Evolutionary conservation across 2,113 vertebrate genomes (phyloP).

Genomic region (Odontophorus gujanensis): DNA sequence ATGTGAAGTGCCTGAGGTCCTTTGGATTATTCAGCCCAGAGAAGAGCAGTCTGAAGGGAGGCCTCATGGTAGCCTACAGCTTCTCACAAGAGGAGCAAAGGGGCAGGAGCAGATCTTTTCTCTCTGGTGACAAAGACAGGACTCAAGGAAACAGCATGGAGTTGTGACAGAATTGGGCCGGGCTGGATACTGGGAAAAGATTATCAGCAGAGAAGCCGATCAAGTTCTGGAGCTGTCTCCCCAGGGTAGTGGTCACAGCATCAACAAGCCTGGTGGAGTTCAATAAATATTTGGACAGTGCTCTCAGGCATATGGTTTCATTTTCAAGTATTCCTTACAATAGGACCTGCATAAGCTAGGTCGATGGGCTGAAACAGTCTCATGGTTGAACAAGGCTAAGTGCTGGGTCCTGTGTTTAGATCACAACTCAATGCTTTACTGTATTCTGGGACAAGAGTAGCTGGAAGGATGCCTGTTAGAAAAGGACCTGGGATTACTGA

Average conservation of each 20-base stretch:
- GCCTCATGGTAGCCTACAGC: not conserved
- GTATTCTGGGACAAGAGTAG: too few relatives aligned
- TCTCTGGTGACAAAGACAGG: not conserved
- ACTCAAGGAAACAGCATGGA: not conserved
- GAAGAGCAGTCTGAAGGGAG: not conserved
- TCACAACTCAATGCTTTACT: too few relatives aligned
- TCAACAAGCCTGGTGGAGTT: not conserved
- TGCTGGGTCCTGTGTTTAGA: not conserved
- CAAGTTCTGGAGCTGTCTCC: not conserved
- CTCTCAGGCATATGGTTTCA: not conserved
- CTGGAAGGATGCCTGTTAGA: too few relatives aligned
- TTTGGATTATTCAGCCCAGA: not conserved
- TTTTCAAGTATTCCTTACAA: not conserved
- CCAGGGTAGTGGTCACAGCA: not conserved
- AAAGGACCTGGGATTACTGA: too few relatives aligned
- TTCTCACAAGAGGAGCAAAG: not conserved
- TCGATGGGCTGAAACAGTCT: not conserved
- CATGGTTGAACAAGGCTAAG: not conserved
- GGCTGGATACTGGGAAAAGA: not conserved
- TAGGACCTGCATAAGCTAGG: not conserved
- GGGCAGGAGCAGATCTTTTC: not conserved
- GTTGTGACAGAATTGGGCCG: not conserved
- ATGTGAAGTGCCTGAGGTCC: not conserved
- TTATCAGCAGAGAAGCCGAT: not conserved
- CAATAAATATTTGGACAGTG: not conserved